A percentile compares a stretch with the other conserved stretches of the same genome.
phyloP scores from a whole-genome alignment of 92 coral and sea anemone genomes.

The Porites cylindrica region DNA sequence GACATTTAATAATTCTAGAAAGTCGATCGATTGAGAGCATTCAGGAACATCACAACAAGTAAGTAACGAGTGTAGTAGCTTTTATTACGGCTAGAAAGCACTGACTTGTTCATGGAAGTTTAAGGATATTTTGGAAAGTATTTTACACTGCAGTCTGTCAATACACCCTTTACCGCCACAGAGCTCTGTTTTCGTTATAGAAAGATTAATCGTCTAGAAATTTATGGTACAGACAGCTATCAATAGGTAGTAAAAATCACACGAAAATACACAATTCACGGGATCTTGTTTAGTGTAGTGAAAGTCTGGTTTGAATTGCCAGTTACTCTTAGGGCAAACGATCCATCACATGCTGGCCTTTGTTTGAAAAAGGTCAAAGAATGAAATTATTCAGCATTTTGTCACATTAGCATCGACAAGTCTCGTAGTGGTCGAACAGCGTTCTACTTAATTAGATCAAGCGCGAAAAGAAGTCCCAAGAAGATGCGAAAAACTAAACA shows the following conservation, averaged over 20 bases:
- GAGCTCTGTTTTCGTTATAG: background rate
- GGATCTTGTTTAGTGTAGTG: background rate
- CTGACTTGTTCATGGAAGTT: background rate
- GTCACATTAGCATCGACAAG: background rate
- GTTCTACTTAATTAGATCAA: background rate
- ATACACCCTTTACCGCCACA: background rate
- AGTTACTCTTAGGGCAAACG: background rate
- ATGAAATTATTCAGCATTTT: background rate
- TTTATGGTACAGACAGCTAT: too few relatives aligned
- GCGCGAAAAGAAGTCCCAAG: background rate
- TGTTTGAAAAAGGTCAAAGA: background rate
- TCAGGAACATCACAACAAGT: background rate
- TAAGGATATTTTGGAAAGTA: background rate
- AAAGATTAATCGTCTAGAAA: background rate
- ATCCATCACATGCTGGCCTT: background rate
- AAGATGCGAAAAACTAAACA: background rate
- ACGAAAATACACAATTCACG: background rate
- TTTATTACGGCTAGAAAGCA: background rate
- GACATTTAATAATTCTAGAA: background rate
- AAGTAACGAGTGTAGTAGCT: background rate
- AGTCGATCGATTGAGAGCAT: background rate
- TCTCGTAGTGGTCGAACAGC: background rate
- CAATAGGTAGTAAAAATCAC: too few relatives aligned
- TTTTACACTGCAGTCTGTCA: background rate
- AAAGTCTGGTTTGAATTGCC: conserved; percentile 9